Base-by-base conservation (phyloP, 2,113 vertebrate species). In the Chaenogobius annularis region DNA sequence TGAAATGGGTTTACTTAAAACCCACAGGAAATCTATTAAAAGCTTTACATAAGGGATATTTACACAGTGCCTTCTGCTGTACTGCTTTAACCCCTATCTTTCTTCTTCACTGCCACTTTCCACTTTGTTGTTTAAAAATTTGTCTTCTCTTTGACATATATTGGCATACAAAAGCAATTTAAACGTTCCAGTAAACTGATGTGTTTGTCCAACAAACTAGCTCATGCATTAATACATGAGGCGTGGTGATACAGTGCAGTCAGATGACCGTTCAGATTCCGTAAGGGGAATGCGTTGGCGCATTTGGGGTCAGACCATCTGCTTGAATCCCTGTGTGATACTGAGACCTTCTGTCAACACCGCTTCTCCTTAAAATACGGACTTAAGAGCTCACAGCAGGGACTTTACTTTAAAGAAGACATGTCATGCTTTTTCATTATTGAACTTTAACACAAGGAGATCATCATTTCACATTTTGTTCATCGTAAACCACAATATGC, bases 21-120 rank as follows among this genome's bases (percentile, higher is more conserved):
- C 85, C 79, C 77, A 79, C 70, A 83, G 82, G 77, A 86, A 84
- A 88, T 87, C 80, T 87, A 85, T 82, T 88, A 86, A 88, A 87
- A 81, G 84, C 81, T 83, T 86, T 77, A 75, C 69, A 71, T 75
- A 79, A 87, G 70, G 66, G 81, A 75, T 88, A 86, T 88, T 89
- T 91, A 89, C 79, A 85, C 85, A 73, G 62, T 55, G 50, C 74
- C 19, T 0, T 74, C 71, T 79, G 71, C 69, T 67, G 72, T 85
- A 74, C 79, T 74, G 69, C 66, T 58, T 68, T 69, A 74, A 81
- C 83, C 72, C 80, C 66, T 22, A 8, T 68, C 54, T 56, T 69
- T 69, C 68, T 43, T 26, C 4, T 65, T 64, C 14, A 62, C 65
- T 43, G 4, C 12, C 46, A 58, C 64, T 64, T 40, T 55, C 69